phyloP scores from a whole-genome alignment of 2,113 vertebrate species.

The Ptychochromis oligacanthus region DNA sequence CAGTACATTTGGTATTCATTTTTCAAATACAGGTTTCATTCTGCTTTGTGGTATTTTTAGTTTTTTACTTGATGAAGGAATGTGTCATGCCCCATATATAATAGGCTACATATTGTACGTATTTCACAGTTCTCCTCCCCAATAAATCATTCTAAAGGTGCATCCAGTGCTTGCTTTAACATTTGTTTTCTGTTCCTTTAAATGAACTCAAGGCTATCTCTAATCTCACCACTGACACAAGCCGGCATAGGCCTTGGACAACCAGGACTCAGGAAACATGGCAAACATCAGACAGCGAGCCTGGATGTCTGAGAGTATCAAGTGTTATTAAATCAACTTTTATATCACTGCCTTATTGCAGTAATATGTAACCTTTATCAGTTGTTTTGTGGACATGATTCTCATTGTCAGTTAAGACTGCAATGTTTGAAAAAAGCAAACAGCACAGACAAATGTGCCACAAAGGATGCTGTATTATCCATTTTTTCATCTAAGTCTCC shows the following conservation, averaged over 20 bases:
- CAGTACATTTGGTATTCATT: too few species aligned
- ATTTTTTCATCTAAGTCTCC: background rate
- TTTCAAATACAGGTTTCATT: background rate
- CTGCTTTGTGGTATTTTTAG: background rate
- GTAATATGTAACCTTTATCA: background rate
- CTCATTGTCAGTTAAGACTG: background rate
- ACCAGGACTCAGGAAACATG: background rate
- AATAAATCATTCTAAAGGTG: background rate
- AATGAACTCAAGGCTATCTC: constrained; percentile 14
- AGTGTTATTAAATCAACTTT: background rate
- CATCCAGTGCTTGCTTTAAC: background rate
- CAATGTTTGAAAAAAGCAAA: background rate
- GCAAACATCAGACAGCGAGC: constrained; percentile 1
- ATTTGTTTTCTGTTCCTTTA: background rate
- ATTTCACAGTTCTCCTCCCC: background rate
- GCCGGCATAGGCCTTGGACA: constrained; percentile 9
- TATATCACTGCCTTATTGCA: background rate
- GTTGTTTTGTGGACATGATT: constrained; percentile 1
- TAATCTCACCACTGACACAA: background rate
- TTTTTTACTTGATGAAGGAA: background rate
- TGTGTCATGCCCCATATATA: background rate
- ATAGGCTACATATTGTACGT: background rate
- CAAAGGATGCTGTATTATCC: background rate
- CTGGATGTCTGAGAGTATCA: background rate
- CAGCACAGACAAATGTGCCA: background rate